Conservation (phyloP, 2,888 invertebrate species). For the Drosophila borealis region DNA sequence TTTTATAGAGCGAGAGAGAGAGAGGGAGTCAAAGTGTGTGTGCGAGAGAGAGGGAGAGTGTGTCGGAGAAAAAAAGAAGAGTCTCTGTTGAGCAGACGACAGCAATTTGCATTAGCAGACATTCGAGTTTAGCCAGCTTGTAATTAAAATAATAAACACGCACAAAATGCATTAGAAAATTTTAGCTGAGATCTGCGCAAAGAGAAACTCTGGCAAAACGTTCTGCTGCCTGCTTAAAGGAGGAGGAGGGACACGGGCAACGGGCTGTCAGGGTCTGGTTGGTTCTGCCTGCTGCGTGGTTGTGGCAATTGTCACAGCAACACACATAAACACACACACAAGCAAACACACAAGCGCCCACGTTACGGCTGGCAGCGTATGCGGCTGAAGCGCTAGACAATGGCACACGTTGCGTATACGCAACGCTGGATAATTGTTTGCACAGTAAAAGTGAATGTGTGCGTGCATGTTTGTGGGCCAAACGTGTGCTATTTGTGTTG, state of each 20-base stretch:
- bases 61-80: neutral
- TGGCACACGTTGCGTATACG: slow-evolving; percentile 70
- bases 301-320: slow-evolving; percentile 37
- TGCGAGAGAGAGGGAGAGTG: neutral
- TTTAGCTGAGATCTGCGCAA: slow-evolving; percentile 50
- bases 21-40: neutral
- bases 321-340: slow-evolving; percentile 2
- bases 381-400: slow-evolving; percentile 53
- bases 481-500: slow-evolving; percentile 71
- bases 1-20: slow-evolving; percentile 29
- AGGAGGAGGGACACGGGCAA: neutral
- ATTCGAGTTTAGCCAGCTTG: slow-evolving; percentile 63
- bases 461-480: slow-evolving; percentile 44
- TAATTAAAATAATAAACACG: slow-evolving; percentile 81
- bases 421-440: slow-evolving; percentile 70
- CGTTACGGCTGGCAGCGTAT: slow-evolving; percentile 9
- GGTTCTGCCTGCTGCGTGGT: slow-evolving; percentile 30
- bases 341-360: slow-evolving; percentile 12
- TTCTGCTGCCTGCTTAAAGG: neutral
- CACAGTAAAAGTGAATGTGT: slow-evolving; percentile 35
- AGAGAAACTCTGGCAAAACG: slow-evolving; percentile 14
- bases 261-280: neutral
- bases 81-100: slow-evolving; percentile 31
- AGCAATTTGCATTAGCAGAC: slow-evolving; percentile 65
- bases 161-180: slow-evolving; percentile 77